Evolutionary conservation across 2,797 vertebrate genomes (phyloP).

Genomic region (Enteromius mattozi): DNA sequence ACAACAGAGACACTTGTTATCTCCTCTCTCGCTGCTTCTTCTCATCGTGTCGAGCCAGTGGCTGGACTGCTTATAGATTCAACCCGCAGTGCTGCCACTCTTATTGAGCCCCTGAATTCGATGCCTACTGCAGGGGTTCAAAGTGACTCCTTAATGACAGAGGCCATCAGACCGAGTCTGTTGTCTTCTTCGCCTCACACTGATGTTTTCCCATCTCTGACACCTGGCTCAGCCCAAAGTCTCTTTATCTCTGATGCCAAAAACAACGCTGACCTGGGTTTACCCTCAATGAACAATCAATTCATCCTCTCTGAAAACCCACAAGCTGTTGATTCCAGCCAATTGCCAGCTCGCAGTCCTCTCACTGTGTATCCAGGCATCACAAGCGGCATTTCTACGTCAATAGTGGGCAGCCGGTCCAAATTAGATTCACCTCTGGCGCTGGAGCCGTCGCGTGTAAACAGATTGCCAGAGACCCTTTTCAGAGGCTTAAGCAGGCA

Average conservation of each 20-base stretch:
- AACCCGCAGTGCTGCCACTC: conserved; percentile 26
- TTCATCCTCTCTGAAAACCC: conserved; percentile 41
- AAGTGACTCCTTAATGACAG: conserved; percentile 58
- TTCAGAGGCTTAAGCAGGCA: conserved; percentile 49
- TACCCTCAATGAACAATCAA: conserved; percentile 54
- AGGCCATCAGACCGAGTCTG: conserved; percentile 38
- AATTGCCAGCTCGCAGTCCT: background rate
- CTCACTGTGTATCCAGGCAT: conserved; percentile 34
- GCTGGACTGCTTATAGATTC: conserved; percentile 50
- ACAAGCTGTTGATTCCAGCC: conserved; percentile 1
- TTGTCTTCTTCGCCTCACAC: conserved; percentile 43
- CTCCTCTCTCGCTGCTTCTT: conserved; percentile 33
- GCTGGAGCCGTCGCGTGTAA: conserved; percentile 52
- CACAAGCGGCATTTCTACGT: conserved; percentile 18
- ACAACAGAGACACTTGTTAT: conserved; percentile 44
- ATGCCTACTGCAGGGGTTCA: conserved; percentile 56
- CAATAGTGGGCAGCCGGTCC: conserved; percentile 39
- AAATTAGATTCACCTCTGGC: conserved; percentile 51
- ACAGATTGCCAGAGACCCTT: conserved; percentile 49
- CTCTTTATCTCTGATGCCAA: conserved; percentile 36
- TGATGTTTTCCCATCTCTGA: conserved; percentile 47
- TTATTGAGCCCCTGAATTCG: conserved; percentile 46
- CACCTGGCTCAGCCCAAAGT: conserved; percentile 49
- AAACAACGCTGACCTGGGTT: conserved; percentile 46
- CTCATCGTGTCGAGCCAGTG: conserved; percentile 19